Conservation (phyloP, 1,140 invertebrate species). For the Scylla paramamosain region DNA sequence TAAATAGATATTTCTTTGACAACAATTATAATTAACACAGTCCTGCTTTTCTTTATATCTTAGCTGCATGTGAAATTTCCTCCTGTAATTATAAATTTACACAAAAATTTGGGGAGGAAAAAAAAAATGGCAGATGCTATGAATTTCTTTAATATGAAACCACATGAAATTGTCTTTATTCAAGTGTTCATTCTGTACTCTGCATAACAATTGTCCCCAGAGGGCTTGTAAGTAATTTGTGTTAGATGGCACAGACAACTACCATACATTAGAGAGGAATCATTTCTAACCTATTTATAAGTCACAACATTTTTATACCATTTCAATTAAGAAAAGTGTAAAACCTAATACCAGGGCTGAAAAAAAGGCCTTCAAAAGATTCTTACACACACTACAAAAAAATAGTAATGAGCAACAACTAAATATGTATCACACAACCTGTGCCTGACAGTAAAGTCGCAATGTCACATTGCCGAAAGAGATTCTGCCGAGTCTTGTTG, state of each 20-base stretch:
- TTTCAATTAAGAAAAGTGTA: not conserved
- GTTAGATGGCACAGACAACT: conserved; percentile 21
- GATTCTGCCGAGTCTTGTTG: not conserved
- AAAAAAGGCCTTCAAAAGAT: not conserved
- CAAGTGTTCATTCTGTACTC: not conserved
- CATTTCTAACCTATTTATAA: not conserved
- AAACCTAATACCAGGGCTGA: not conserved
- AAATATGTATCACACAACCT: not conserved
- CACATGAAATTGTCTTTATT: not conserved
- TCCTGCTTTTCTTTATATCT: not conserved
- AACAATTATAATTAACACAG: conserved; percentile 1
- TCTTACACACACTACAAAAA: not conserved
- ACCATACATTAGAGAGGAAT: conserved; percentile 11
- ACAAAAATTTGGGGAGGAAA: not conserved
- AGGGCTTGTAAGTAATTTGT: not conserved
- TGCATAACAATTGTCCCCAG: not conserved
- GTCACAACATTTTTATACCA: conserved; percentile 14
- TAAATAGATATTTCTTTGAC: conserved; percentile 25
- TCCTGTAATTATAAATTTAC: not conserved
- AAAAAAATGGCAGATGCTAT: not conserved
- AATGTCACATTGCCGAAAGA: not conserved
- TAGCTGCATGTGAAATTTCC: conserved; percentile 17
- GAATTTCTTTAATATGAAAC: not conserved
- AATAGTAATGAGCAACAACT: not conserved
- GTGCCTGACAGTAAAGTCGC: not conserved